Base-by-base conservation (phyloP, 2,797 vertebrate species). In the Vespertilio murinus region DNA sequence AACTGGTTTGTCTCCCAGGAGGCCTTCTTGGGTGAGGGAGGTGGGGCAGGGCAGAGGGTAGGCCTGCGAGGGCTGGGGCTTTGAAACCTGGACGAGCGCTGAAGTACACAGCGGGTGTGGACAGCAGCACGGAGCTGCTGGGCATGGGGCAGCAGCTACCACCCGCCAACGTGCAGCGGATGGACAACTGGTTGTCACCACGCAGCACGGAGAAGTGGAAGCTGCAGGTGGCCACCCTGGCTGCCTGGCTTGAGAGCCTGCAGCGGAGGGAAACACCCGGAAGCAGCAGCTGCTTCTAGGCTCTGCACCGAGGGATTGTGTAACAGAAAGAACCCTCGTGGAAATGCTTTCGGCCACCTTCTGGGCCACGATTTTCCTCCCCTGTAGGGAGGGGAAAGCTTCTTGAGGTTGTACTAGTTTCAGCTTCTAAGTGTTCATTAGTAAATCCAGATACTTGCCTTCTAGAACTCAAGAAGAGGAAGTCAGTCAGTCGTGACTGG, bases 1-100 rank as follows among this genome's bases (percentile, higher is more conserved):
- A 96, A 95, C 95, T 91, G 75, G 77, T 67, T 92, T 20, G 95
- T 88, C 88, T 96, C 75, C 67, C 67, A 88, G 40, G 81, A 71
- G 70, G 64, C 65, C 54, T 81, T 71, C 70, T 84, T 87, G 64
- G 38, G 70, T 64, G 65, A 82, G 54, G 73, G 49, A 61, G 9
- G 25, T 13, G 12, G 47, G 74, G 54, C 25, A 22, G 61, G 47
- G 70, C 16, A 4, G 42, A 69, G 45, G 52, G 81, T 14, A 16
- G 69, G 45, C n/a, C 17, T 49, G 64, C n/a, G 22, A 6, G 18
- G 28, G 28, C 2, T 9, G 45, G n/a, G 59, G 45, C 38, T 64
- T 16, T 52, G 83, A 79, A 82, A 52, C 61, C 8, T 52, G 61
- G 4, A n/a, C 0, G 2, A 6, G 25, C 1, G 8, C 17, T 33